These are phyloP conservation scores for Python bivittatus DNA, from an alignment of 2,113 vertebrate species.

Conservation along the genomic window DNA sequence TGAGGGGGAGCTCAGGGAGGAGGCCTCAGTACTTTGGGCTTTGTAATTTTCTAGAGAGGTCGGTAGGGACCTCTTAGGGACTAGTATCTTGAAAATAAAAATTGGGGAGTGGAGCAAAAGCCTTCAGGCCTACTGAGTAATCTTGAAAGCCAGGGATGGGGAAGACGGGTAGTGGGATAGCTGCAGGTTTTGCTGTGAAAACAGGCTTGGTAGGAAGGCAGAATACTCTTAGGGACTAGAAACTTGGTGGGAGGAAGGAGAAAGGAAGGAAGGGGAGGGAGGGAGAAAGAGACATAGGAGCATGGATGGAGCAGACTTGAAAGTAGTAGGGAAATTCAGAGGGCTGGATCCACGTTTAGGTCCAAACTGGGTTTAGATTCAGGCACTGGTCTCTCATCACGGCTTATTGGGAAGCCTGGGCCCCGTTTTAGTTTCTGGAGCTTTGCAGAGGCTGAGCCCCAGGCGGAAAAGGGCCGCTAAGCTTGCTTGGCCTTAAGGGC, in stretches of 20 bases:
- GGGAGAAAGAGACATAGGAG: not conserved
- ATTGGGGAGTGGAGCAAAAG: not conserved
- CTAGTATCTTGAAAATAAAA: not conserved
- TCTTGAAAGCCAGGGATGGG: not conserved
- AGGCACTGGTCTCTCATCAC: not conserved
- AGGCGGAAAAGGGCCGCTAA: not conserved
- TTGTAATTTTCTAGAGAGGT: not conserved
- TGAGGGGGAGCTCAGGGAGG: not conserved
- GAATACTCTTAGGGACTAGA: not conserved
- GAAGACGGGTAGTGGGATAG: not conserved
- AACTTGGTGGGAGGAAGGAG: not conserved
- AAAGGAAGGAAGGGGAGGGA: not conserved
- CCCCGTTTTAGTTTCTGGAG: not conserved
- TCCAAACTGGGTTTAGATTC: not conserved
- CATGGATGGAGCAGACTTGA: not conserved
- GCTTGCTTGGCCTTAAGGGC: not conserved
- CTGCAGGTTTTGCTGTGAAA: not conserved
- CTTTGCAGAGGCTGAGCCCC: not conserved
- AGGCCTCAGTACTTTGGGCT: not conserved
- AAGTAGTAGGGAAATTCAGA: not conserved
- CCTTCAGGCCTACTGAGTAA: not conserved
- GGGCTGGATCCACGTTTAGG: not conserved
- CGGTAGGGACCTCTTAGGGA: not conserved
- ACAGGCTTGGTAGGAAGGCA: not conserved
- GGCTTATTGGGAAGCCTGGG: not conserved